Conservation (phyloP, 2,113 vertebrate species). For the Anolis carolinensis region DNA sequence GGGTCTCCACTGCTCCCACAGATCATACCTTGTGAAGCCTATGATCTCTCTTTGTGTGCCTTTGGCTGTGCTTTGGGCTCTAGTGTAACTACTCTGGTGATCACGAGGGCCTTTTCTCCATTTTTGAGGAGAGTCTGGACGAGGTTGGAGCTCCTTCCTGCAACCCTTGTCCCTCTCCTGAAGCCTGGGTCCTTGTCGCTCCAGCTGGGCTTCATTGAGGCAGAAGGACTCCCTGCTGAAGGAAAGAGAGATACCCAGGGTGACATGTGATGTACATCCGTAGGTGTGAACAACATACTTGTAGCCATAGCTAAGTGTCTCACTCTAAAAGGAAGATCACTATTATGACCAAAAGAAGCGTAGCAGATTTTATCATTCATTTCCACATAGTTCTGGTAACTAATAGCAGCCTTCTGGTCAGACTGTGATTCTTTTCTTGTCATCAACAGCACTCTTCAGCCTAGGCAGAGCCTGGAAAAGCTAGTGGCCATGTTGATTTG, state of each 20-base stretch:
- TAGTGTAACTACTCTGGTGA: not conserved
- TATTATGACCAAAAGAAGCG: not conserved
- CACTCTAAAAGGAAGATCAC: not conserved
- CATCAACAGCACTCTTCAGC: not conserved
- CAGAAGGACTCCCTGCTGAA: slow-evolving; percentile 54
- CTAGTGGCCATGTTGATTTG: too few species aligned
- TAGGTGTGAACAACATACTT: not conserved
- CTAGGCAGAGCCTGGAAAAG: too few species aligned
- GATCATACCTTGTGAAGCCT: slow-evolving; percentile 44
- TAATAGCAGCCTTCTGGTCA: not conserved
- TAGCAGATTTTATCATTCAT: not conserved
- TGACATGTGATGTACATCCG: not conserved
- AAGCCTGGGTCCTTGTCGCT: slow-evolving; percentile 14
- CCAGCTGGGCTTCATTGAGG: slow-evolving; percentile 21
- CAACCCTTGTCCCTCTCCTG: not conserved
- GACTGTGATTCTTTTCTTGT: not conserved
- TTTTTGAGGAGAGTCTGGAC: slow-evolving; percentile 11
- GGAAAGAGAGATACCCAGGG: not conserved
- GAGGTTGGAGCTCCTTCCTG: not conserved
- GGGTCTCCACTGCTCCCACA: not conserved
- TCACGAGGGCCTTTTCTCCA: not conserved
- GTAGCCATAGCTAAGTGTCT: not conserved
- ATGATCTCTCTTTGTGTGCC: not conserved
- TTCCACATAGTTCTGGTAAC: not conserved
- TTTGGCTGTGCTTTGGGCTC: not conserved